Evolutionary conservation across 1,140 invertebrate species (phyloP), one percentile per base, ranked within the genome.

Genomic region (Carposina sasakii): DNA sequence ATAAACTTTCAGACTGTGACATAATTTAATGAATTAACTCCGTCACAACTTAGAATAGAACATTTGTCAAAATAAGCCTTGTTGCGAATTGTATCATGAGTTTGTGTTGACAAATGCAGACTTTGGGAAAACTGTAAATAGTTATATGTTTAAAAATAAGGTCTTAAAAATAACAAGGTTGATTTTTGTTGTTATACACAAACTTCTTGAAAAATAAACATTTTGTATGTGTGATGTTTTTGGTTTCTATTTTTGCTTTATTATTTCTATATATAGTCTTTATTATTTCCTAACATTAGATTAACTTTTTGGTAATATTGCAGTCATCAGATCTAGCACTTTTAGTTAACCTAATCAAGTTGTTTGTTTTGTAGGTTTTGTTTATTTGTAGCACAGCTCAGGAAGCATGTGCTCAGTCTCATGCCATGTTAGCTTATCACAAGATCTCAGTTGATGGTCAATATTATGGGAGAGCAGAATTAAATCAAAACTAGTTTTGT

Each of bases 111-210:
- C 58, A 70, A 76, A 78, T 77, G 66, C 76, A 81, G 66, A 84
- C 72, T 78, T 70, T 71, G 63, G 64, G 67, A 77, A n/a, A n/a
- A 79, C 76, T 84, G 81, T 84, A 84, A 81, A 84, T 84, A 84
- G 81, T 84, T 79, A 78, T 78, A 81, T 79, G 73, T 79, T 76
- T 83, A 71, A 81, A 81, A 78, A 71, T 81, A 81, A 81, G 77
- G 75, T 79, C 67, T 74, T 77, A 63, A 52, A 48, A 69, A 69
- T 67, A 79, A 81, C 76, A 77, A 81, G 77, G 81, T 84, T 84
- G 76, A 84, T 81, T 81, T 79, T 81, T 84, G 81, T 84, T 84
- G 77, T 81, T 81, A n/a, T n/a, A 84, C 81, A 81, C 77, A 74
- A 81, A 84, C 74, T 83, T 81, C 68, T 79, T 78, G 71, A 79